Evolutionary conservation across 2,113 vertebrate species (phyloP), one percentile per base, ranked within the genome.

Genomic region (Pungitius pungitius): DNA sequence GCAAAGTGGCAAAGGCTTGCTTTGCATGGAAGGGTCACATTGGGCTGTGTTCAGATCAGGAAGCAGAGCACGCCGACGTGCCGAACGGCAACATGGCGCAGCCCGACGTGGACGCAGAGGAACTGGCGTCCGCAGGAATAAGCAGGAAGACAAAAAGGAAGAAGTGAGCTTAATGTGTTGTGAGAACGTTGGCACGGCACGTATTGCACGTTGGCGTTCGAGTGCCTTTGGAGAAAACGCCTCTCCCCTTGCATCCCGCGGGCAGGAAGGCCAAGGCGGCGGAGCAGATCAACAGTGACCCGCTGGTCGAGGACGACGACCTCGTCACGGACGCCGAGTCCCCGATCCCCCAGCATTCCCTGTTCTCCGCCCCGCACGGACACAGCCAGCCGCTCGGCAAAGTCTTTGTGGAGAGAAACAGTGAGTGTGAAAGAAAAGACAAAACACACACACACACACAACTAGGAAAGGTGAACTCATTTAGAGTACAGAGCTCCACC

Each of bases 381-480:
- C 82, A 93, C 74, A 97, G 96, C 90, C 96, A 97, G 83, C 95
- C 96, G 10, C 91, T 95, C 14, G 92, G 95, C 72, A 97, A 95
- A 87, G 93, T 97, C 22, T 99, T 98, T 56, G 94, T 97, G 79
- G 97, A 99, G 89, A 95, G 95, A 83, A 96, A 92, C 84, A 80
- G 97, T 98, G 90, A 96, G 97, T 95, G 11, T 35, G 39, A 13
- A 56, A 51, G 56, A 37, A 6, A 8, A 54, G 26, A 9, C n/a
- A n/a, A n/a, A n/a, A n/a, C n/a, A n/a, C n/a, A n/a, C n/a, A n/a
- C n/a, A n/a, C n/a, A n/a, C n/a, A 42, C 12, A 8, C 13, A 30
- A 33, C 7, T 8, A 33, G 15, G 15, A 57, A 13, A 22, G 22
- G 27, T 10, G 4, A 18, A 45, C 15, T 45, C 51, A 43, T 40